phyloP scores from a whole-genome alignment of 2,888 invertebrate genomes.

The Anagyrus pseudococci region DNA sequence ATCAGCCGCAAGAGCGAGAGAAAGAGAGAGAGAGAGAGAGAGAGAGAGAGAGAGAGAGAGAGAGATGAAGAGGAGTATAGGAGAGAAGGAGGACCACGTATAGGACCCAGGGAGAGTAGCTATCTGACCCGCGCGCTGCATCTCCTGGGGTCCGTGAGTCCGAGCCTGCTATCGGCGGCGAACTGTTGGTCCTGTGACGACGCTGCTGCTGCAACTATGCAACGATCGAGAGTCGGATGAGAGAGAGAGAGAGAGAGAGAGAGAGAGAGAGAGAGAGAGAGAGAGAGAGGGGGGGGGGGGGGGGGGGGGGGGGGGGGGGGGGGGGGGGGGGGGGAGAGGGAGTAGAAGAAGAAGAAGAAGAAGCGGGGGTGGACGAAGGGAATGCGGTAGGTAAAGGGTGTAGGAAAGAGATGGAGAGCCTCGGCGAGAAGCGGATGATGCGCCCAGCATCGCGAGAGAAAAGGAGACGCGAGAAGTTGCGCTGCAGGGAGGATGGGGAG shows the following conservation, averaged over 20 bases:
- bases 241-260: slow-evolving; percentile 18
- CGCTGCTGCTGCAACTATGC: too few species aligned
- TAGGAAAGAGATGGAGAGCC: too few species aligned
- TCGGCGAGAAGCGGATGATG: too few species aligned
- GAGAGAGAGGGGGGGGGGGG: neutral
- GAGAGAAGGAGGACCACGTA: too few species aligned
- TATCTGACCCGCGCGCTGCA: too few species aligned
- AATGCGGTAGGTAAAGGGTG: slow-evolving; percentile 38
- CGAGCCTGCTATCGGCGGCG: too few species aligned
- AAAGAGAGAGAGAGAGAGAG: slow-evolving; percentile 21
- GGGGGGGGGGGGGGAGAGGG: slow-evolving; percentile 6
- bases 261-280: slow-evolving; percentile 10
- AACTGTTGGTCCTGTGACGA: too few species aligned
- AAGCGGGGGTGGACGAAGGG: slow-evolving; percentile 2
- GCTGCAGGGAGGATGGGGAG: neutral
- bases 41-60: slow-evolving; percentile 10
- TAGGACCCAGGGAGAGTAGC: too few species aligned
- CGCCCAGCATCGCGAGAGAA: too few species aligned
- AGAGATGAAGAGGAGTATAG: neutral
- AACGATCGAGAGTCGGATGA: too few species aligned
- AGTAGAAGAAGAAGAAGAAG: slow-evolving; percentile 7
- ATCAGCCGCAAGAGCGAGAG: too few species aligned
- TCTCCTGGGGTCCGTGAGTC: too few species aligned
- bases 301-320: slow-evolving; percentile 8
- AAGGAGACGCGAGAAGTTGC: slow-evolving; percentile 19